Base-by-base conservation (phyloP, 2,113 vertebrate genomes). In the Otocyon megalotis region DNA sequence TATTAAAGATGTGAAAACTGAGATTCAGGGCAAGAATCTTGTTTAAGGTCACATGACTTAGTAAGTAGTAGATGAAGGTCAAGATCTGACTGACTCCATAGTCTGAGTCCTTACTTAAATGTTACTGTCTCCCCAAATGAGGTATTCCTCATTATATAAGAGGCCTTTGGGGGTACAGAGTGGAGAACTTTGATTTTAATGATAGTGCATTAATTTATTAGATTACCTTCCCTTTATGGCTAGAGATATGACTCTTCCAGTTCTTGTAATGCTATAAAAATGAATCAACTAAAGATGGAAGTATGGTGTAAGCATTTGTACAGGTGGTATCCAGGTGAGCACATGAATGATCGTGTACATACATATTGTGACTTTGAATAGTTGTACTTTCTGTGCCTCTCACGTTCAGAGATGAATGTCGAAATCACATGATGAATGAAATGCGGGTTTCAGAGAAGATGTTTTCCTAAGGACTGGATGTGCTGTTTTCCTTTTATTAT, bases 261-360 rank as follows among this genome's bases (percentile, higher is more conserved):
- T 35, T 60, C 37, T n/a, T 72, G 37, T 54, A 90, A 30, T 17
- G 8, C 48, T 20, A 56, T 6, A 74, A 72, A 90, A 76, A 76
- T 13, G 9, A 93, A 6, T 82, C 22, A 37, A 30, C 32, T 26
- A 85, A 82, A 67, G 63, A 48, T n/a, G 30, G 79, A 58, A 26
- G 17, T 8, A 26, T 19, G 32, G 32, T 17, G 1, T 22, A n/a
- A 54, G 13, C 20, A 28, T 2, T 14, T 24, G 8, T 30, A 1
- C 0, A 60, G 22, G 56, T 60, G 5, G 13, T 1, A 12, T 20
- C 48, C n/a, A 37, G 60, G 48, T 37, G 22, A 76, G 50, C 30
- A 26, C 5, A 13, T 0, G 0, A 5, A 8, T 11, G 54, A 3
- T 14, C 4, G 19, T 0, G 32, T 30, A 14, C 28, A 8, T 0